Evolutionary conservation across 2,888 invertebrate genomes (phyloP), one percentile per base, ranked within the genome.

Genomic region (Ypsolopha scabrella): DNA sequence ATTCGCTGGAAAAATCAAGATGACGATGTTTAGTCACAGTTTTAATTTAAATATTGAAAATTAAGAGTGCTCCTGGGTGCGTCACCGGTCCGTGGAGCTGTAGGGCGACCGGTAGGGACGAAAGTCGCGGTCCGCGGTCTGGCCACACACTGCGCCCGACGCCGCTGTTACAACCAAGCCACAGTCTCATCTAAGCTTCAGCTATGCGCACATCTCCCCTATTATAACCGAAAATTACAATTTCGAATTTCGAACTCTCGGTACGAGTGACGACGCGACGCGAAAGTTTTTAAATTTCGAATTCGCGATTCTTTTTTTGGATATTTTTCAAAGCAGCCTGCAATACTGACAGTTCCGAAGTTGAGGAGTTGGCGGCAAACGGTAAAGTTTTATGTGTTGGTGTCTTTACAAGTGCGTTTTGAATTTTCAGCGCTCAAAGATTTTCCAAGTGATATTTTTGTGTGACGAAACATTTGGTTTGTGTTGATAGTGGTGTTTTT

Each of bases 81-180:
- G 82, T 79, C 80, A 81, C 75, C 64, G 65, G 68, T 82, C 70
- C 77, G 54, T 64, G 60, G 80, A 83, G 75, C 70, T 69, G 83
- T 85, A 75, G 83, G 81, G 81, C 85, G 81, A 85, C 82, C 75
- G 80, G 83, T 86, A 80, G 85, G 82, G 81, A 83, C 85, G 85
- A 81, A 81, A 83, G 85, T 85, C 81, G 79, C 14, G 41, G 38
- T 14, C n/a, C 48, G 67, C 24, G 24, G 71, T 65, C 62, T 67
- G 79, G 79, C 73, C 73, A 76, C 75, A 75, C 78, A 71, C 76
- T 74, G 73, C 75, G 76, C 69, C 68, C 72, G 78, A 65, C 73
- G 77, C 79, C 74, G 73, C 38, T 36, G 11, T 36, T n/a, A 14
- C 24, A 67, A 73, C 69, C 73, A 65, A 72, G 76, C 74, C 80